These are phyloP conservation scores for Peromyscus melanophrys DNA, from an alignment of 2,797 vertebrate species.

Conservation along the genomic window DNA sequence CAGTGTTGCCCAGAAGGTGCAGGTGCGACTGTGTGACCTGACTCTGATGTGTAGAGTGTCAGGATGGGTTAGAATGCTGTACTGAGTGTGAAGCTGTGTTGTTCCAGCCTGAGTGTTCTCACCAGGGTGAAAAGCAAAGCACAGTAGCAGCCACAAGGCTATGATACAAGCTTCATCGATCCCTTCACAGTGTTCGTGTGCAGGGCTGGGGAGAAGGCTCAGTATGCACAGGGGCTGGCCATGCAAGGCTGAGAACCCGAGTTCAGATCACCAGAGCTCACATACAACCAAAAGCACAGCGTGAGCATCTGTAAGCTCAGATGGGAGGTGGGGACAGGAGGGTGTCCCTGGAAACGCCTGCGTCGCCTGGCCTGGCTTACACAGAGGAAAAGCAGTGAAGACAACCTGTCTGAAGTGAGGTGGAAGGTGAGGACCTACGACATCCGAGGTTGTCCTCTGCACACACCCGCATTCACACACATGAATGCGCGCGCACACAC, in stretches of 20 bases:
- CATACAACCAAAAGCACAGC: not conserved
- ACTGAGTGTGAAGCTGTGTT: fast-evolving
- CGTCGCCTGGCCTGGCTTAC: not conserved
- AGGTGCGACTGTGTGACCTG: too few species aligned
- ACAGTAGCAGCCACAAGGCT: too few species aligned
- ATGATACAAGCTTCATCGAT: not conserved
- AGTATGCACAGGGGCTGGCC: not conserved
- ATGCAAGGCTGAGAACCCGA: not conserved
- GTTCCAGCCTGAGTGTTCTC: not conserved
- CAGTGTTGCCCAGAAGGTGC: fast-evolving
- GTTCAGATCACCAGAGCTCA: not conserved
- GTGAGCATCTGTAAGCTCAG: not conserved
- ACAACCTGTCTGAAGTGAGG: not conserved
- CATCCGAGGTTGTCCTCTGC: not conserved
- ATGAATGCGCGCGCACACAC: not conserved
- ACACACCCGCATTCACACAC: not conserved
- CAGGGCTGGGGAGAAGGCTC: not conserved
- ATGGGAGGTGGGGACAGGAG: not conserved
- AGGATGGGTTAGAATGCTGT: fast-evolving
- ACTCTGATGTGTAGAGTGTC: fast-evolving
- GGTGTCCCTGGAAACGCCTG: not conserved
- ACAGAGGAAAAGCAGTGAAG: not conserved
- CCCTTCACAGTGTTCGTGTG: too few species aligned
- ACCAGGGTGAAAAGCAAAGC: not conserved
- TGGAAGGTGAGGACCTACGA: not conserved